Evolutionary conservation across 2,797 vertebrate species (phyloP).

Genomic region (Percopsis omiscomaycus): DNA sequence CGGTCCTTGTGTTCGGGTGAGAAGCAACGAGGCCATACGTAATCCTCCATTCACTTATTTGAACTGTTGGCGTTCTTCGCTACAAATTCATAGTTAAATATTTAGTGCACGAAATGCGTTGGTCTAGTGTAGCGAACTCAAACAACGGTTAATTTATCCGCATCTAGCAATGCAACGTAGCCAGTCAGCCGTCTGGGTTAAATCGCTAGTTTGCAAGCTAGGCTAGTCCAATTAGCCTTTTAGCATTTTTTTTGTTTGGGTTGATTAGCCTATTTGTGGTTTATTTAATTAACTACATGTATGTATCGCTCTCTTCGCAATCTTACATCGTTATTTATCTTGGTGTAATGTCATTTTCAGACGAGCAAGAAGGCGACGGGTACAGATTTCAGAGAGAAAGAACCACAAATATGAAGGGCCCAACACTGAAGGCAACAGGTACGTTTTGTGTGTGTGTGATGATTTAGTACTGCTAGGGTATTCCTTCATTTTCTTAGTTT

Average conservation of each 20-base stretch:
- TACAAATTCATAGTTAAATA: no score
- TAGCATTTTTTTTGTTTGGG: neutral
- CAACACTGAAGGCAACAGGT: constrained; percentile 91
- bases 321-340: neutral
- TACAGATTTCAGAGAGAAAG: constrained; percentile 66
- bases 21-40: no score
- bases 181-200: no score
- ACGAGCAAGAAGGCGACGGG: constrained; percentile 85
- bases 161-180: no score
- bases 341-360: constrained; percentile 57
- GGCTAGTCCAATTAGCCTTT: no score
- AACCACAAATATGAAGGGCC: constrained; percentile 72
- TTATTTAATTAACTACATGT: neutral
- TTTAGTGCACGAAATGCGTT: no score
- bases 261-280: neutral
- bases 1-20: no score
- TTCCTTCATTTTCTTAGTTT: neutral
- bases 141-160: no score
- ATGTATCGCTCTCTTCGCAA: neutral
- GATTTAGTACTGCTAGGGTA: neutral
- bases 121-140: no score
- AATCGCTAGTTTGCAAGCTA: no score
- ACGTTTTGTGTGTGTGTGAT: constrained; percentile 9
- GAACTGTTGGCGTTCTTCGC: no score
- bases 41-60: no score